Conservation (phyloP, 2,888 invertebrate species). For the Rhingia campestris region DNA sequence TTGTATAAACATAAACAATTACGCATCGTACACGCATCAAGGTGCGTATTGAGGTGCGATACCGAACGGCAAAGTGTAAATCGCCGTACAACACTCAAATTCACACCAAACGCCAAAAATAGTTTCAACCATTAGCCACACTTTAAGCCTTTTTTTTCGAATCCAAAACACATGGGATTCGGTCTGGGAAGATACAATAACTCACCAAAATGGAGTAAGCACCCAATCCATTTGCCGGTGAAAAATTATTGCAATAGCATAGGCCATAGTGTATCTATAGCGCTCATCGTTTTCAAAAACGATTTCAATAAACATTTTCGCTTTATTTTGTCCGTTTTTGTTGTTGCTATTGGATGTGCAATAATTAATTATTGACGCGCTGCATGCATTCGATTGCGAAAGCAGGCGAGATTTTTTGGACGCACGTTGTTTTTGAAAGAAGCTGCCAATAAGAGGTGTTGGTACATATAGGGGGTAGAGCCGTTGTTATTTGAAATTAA, state of each 20-base stretch:
- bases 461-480: constrained; percentile 8
- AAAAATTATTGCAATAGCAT: constrained; percentile 52
- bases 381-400: constrained; percentile 43
- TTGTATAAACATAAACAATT: constrained; percentile 46
- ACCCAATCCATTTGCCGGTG: constrained; percentile 15
- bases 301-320: constrained; percentile 50
- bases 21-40: constrained; percentile 20
- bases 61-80: constrained; percentile 27
- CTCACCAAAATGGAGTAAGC: constrained; percentile 13
- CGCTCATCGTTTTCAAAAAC: constrained; percentile 38
- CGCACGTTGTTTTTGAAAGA: not conserved
- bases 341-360: constrained; percentile 6
- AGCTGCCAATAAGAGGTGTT: not conserved
- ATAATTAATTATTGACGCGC: constrained; percentile 46
- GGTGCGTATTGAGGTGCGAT: constrained; percentile 42
- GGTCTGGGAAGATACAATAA: constrained; percentile 41
- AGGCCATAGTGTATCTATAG: too few species aligned
- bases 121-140: not conserved
- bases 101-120: constrained; percentile 38
- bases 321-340: not conserved
- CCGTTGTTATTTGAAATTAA: constrained; percentile 33
- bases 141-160: not conserved
- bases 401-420: constrained; percentile 1
- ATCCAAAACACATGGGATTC: constrained; percentile 4
- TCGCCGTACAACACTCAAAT: constrained; percentile 24